These are phyloP conservation scores for Perizoma affinitatum DNA, from an alignment of 2,888 invertebrate genomes.

Conservation along the genomic window DNA sequence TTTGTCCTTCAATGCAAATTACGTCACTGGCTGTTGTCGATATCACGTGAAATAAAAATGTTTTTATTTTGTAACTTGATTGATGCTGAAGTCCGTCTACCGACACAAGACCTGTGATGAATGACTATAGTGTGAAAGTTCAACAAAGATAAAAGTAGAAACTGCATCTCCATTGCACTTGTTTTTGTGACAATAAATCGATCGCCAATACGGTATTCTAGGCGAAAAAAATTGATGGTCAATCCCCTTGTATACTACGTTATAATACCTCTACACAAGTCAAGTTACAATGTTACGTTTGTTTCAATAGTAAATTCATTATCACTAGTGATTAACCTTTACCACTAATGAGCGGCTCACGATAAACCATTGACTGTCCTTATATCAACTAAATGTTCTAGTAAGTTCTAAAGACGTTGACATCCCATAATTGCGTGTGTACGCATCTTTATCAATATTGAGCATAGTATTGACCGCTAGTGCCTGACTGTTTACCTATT, in stretches of 20 bases:
- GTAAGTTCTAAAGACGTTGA: conserved; percentile 10
- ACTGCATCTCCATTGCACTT: neutral
- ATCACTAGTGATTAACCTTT: neutral
- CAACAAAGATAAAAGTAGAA: conserved; percentile 4
- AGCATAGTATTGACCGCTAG: conserved; percentile 21
- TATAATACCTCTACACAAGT: neutral
- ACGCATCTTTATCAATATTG: conserved; percentile 11
- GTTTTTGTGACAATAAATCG: neutral
- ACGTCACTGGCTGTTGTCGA: conserved; percentile 3
- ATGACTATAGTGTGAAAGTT: conserved; percentile 6
- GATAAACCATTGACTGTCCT: conserved; percentile 5
- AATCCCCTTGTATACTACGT: too few relatives aligned
- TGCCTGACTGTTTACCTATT: conserved; percentile 21
- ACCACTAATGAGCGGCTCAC: neutral
- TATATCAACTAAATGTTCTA: conserved; percentile 8
- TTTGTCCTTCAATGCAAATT: conserved; percentile 12
- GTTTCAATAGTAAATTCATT: conserved; percentile 4
- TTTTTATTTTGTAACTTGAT: neutral
- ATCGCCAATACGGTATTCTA: neutral
- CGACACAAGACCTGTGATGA: neutral
- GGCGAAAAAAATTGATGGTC: too few relatives aligned
- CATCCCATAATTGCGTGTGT: conserved; percentile 3
- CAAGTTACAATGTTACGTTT: neutral
- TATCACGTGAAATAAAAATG: conserved; percentile 19
- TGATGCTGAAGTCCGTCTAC: neutral